Base-by-base conservation (phyloP, 2,113 vertebrate genomes). In the Mustela nigripes region DNA sequence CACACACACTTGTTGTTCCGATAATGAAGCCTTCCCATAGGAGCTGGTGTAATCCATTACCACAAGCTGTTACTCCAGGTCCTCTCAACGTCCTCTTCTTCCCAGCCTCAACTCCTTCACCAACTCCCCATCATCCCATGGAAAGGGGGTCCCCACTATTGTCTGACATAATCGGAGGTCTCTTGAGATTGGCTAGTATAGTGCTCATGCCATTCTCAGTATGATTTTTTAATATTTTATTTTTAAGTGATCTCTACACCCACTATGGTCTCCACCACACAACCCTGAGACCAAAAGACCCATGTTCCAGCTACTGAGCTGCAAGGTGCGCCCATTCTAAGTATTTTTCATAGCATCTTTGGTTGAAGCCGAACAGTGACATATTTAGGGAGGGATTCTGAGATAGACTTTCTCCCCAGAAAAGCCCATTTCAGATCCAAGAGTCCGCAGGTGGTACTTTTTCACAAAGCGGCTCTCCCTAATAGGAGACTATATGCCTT, bases 271-370 rank as follows among this genome's bases (percentile, higher is more conserved):
- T 69, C 33, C 7, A 69, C 18, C 18, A 4, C 67, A 69, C 67
- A 69, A 21, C 67, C 33, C 33, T 4, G 33, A 69, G 18, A 36
- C 67, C 67, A 36, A 69, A 33, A 69, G 18, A 36, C n/a, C 4
- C 33, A 69, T 36, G 33, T 31, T 19, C 67, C n/a, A 69, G 18
- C 4, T 18, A 21, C 33, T 19, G 67, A 69, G 67, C 67, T 10
- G 7, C 33, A 33, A 69, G 33, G 18, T 0, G 2, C 67, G 33
- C 67, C 21, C 62, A 56, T 67, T 36, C 62, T 45, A 39, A 76
- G 22, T 71, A 71, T 78, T 84, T 94, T 65, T 45, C 97, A 67
- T 63, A 97, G 50, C 42, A 48, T 91, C 36, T 42, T 28, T 85
- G n/a, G 71, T n/a, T 76, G 63, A 95, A 97, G 36, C 26, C 81